Base-by-base conservation (phyloP, 2,888 invertebrate genomes). In the Chymomyza procnemis region DNA sequence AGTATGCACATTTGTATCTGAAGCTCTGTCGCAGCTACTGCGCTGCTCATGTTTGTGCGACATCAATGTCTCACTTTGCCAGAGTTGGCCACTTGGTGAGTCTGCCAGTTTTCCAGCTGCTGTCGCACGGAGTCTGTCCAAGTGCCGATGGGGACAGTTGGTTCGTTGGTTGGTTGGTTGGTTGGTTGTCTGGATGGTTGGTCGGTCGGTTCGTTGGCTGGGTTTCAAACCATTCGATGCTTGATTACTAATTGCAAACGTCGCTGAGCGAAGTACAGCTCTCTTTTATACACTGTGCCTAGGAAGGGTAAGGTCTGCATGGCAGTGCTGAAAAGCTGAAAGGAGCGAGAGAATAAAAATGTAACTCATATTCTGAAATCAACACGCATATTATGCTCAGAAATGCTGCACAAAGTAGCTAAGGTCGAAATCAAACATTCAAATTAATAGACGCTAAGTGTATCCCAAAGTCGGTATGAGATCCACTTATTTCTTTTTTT, bases 171-270 rank as follows among this genome's bases (percentile, higher is more conserved):
- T 47, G 47, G 47, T 14, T 26, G 26, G 26, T 8, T 41, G 34
- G 34, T 14, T 48, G 4, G 47, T 47, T 47, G 47, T 12, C 4
- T 26, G n/a, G 50, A 50, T 18, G 18, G 50, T 41, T 41, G 19
- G 50, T 50, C 18, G 48, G 48, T 14, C 16, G 4, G 47, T 47
- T 47, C 14, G 47, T 14, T 26, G 26, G 26, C 26, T 41, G 34
- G 34, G 34, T 12, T 41, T 12, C 12, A 41, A 12, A 9, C 34
- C 34, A 41, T 68, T 70, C 70, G 75, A 81, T 86, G 86, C 73
- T 84, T 84, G 86, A 82, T 79, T 87, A 77, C 83, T 86, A 83
- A 86, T 83, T 83, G 83, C 82, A 81, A 76, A 66, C 65, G 71
- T 59, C 71, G 79, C 70, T 67, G 48, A 41, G 34, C 34, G 12